phyloP scores from a whole-genome alignment of 2,888 invertebrate species.

The Erebia epiphron region DNA sequence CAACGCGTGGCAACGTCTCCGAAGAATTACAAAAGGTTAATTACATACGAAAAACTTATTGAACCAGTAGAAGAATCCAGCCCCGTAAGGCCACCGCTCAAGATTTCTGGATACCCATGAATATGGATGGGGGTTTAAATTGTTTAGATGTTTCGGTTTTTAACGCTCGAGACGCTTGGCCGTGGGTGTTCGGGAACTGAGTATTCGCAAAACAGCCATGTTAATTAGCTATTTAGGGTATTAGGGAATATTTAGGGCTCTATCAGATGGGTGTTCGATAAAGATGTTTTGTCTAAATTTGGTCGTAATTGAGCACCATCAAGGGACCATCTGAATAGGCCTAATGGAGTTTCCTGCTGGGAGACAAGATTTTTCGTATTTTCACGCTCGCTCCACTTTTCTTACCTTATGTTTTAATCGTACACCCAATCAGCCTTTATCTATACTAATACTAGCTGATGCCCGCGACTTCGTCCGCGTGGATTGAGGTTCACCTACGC shows the following conservation, averaged over 20 bases:
- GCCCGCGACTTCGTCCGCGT: too few species aligned
- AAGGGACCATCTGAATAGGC: background rate
- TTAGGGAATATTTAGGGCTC: conserved; percentile 34
- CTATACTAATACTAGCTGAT: too few species aligned
- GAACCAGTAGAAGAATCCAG: conserved; percentile 59
- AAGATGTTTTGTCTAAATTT: conserved; percentile 31
- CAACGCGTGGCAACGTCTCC: conserved; percentile 68
- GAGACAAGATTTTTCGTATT: conserved; percentile 6
- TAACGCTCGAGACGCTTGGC: conserved; percentile 48
- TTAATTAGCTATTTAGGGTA: conserved; percentile 29
- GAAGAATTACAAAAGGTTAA: conserved; percentile 67
- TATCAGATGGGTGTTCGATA: conserved; percentile 30
- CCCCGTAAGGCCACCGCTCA: conserved; percentile 66
- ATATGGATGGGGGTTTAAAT: conserved; percentile 66
- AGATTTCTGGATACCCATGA: conserved; percentile 68
- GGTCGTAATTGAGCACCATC: conserved; percentile 9
- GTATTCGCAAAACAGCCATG: conserved; percentile 42
- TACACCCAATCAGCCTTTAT: background rate
- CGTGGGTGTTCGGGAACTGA: conserved; percentile 57
- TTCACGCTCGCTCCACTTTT: conserved; percentile 1
- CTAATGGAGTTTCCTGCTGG: conserved; percentile 11
- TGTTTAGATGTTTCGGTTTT: conserved; percentile 62
- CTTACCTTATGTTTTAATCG: background rate
- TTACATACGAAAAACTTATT: conserved; percentile 67
- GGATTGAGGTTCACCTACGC: too few species aligned